Base-by-base conservation (phyloP, 2,888 invertebrate species). In the Caenorhabditis japonica region DNA sequence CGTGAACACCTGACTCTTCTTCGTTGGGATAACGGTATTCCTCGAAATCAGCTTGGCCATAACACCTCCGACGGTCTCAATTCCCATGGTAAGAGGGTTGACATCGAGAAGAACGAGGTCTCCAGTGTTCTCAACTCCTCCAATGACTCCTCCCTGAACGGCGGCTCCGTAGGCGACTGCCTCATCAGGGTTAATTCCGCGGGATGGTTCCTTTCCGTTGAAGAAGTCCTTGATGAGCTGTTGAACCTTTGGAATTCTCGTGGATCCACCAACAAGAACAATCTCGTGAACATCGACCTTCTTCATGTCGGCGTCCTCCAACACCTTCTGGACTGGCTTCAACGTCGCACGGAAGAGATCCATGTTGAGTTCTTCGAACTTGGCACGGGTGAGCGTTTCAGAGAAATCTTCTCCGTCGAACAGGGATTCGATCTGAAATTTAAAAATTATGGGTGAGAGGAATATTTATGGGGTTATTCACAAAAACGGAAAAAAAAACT, bases 271-370 rank as follows among this genome's bases (percentile, higher is more conserved):
- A 55, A 99, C 99, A 55, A 99, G 91, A 3, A 99, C 97, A 86
- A 99, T 97, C 90, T 99, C 99, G 89, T 97, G 94, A 38, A 99
- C 94, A 86, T 99, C 97, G 86, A 94, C 94, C 89, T 96, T 97
- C 91, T 94, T 94, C 93, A 99, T 93, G 88, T 97, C 97, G n/a
- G 96, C 94, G 90, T 99, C 99, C 89, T 97, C 96, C 87, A 99
- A 90, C 12, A 97, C 80, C 89, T 94, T 94, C 89, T 94, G 93
- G 7, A 97, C 95, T 3, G 95, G 95, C 89, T 95, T 94, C 90
- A 96, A 91, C 25, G 96, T 96, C 7, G 94, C 94, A 84, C 94
- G 92, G 90, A 90, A 90, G 51, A 90, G 84, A 80, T 90, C 90
- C 80, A 84, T 85, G 77, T 85, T 86, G 19, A 86, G 75, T 53